phyloP scores from a whole-genome alignment of 2,113 vertebrate genomes.

The Acanthisitta chloris region DNA sequence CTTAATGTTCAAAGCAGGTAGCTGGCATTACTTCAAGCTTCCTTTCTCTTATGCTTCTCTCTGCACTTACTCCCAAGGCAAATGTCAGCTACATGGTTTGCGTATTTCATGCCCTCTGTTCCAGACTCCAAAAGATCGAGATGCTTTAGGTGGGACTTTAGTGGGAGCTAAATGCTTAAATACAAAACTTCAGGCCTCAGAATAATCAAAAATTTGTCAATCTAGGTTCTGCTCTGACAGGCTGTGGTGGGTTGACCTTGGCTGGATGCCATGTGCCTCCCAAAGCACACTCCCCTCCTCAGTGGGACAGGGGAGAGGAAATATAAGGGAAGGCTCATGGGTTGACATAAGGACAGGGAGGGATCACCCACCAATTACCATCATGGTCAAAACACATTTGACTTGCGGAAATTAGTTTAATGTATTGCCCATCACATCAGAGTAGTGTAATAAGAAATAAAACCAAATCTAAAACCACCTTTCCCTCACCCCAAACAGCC shows the following conservation, averaged over 20 bases:
- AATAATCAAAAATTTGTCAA: background rate
- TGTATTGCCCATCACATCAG: background rate
- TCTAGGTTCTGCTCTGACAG: background rate
- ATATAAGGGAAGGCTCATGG: rapidly evolving
- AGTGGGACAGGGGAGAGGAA: background rate
- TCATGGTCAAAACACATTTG: rapidly evolving
- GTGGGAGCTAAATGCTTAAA: background rate
- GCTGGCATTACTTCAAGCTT: slow-evolving; percentile 5
- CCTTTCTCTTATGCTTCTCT: background rate
- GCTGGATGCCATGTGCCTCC: background rate
- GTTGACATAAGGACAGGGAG: background rate
- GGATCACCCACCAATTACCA: background rate
- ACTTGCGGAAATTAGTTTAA: background rate
- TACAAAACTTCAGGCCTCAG: background rate
- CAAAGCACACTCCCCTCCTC: background rate
- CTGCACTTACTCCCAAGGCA: background rate
- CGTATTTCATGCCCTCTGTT: background rate
- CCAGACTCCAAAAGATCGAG: background rate
- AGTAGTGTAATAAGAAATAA: background rate
- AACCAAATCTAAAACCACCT: background rate
- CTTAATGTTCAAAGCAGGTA: slow-evolving; percentile 30
- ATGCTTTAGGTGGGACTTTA: background rate
- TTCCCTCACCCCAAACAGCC: too few species aligned
- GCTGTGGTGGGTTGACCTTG: background rate
- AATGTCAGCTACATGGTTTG: slow-evolving; percentile 23